phyloP scores from a whole-genome alignment of 1,140 invertebrate genomes.

The Linepithema humile region DNA sequence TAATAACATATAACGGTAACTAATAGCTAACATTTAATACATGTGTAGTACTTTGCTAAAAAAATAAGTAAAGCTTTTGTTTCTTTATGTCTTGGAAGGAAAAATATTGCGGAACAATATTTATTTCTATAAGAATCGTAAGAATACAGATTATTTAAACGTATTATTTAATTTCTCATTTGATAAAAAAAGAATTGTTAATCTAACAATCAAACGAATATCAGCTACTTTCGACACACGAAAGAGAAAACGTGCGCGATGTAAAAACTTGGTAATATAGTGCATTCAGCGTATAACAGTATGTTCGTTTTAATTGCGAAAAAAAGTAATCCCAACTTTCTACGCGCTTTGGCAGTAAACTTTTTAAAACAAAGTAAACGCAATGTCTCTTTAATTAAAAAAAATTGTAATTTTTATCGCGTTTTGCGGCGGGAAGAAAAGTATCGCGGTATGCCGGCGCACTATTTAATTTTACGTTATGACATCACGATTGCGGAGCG shows the following conservation, averaged over 20 bases:
- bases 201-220: neutral
- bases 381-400: conserved; percentile 31
- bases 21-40: too few species aligned
- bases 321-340: conserved; percentile 30
- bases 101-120: neutral
- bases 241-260: neutral
- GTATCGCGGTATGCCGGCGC: too few species aligned
- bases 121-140: neutral
- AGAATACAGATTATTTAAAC: neutral
- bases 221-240: neutral
- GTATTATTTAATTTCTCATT: too few species aligned
- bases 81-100: too few species aligned
- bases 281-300: neutral
- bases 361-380: neutral
- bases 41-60: too few species aligned
- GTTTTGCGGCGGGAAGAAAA: neutral
- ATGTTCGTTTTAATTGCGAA: conserved; percentile 20
- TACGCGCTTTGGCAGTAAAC: conserved; percentile 9
- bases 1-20: too few species aligned
- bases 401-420: conserved; percentile 42
- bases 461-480: conserved; percentile 58
- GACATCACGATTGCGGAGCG: conserved; percentile 36
- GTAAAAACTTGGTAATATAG: conserved; percentile 22
- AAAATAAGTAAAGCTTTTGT: too few species aligned
- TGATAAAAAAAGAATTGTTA: neutral